Conservation (phyloP, 2,888 invertebrate species). For the Stenoptilia bipunctidactyla region DNA sequence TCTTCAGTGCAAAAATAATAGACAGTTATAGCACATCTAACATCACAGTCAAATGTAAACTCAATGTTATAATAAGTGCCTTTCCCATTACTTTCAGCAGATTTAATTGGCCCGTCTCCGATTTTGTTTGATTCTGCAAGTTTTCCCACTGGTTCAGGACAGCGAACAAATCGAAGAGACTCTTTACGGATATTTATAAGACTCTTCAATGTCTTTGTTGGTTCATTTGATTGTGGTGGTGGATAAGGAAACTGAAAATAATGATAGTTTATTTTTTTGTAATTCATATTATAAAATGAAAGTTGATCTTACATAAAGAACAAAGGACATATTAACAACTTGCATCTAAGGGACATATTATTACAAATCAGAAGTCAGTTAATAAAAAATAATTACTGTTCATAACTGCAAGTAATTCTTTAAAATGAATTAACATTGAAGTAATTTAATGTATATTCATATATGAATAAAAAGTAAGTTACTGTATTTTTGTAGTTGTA, state of each 20-base stretch:
- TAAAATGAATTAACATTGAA: no score
- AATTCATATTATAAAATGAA: no score
- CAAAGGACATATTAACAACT: no score
- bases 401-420: no score
- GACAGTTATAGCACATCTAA: slow-evolving; percentile 92
- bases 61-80: slow-evolving; percentile 90
- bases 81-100: slow-evolving; percentile 73
- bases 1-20: slow-evolving; percentile 97
- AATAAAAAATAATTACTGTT: no score
- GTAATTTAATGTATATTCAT: no score
- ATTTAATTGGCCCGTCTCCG: slow-evolving; percentile 65
- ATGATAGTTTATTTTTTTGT: no score
- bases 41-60: slow-evolving; percentile 97
- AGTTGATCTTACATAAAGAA: no score
- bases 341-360: no score
- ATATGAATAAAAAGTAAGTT: no score
- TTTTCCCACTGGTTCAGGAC: slow-evolving; percentile 75
- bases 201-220: slow-evolving; percentile 96
- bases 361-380: no score
- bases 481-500: no score
- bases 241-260: slow-evolving; percentile 91
- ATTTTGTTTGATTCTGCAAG: slow-evolving; percentile 61
- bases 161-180: slow-evolving; percentile 90
- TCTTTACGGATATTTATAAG: slow-evolving; percentile 97
- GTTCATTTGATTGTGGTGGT: slow-evolving; percentile 95